phyloP scores from a whole-genome alignment of 2,113 vertebrate species.

The Orthonyx spaldingii region DNA sequence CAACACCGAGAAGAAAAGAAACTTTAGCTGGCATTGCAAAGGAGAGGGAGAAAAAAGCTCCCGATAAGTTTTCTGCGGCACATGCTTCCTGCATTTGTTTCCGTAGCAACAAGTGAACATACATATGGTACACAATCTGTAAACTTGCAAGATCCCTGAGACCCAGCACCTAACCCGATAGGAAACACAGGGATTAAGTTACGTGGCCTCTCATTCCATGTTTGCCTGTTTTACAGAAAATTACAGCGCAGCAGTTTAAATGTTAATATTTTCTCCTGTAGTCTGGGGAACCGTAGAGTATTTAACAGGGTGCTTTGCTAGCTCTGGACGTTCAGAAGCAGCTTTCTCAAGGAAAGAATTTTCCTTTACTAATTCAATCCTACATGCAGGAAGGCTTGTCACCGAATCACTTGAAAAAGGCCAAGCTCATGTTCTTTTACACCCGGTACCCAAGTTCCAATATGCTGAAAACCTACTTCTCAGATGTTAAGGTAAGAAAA shows the following conservation, averaged over 20 bases:
- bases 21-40: not conserved
- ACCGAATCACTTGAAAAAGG: slow-evolving; percentile 99
- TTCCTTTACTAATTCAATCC: slow-evolving; percentile 82
- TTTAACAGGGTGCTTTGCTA: not conserved
- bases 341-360: slow-evolving; percentile 27
- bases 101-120: slow-evolving; percentile 73
- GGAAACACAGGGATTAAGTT: not conserved
- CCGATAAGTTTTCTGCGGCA: not conserved
- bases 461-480: slow-evolving; percentile 99
- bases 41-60: not conserved
- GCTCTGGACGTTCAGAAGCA: not conserved
- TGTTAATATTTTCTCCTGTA: not conserved
- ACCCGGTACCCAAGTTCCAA: slow-evolving; percentile 98
- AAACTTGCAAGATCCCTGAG: not conserved
- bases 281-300: not conserved
- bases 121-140: slow-evolving; percentile 10
- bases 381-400: slow-evolving; percentile 96
- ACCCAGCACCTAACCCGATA: not conserved
- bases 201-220: not conserved
- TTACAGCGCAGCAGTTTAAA: not conserved
- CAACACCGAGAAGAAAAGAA: not conserved
- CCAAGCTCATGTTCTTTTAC: slow-evolving; percentile 99
- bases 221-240: not conserved
- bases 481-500: slow-evolving; percentile 94
- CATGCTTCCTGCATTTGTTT: slow-evolving; percentile 52